Evolutionary conservation across 1,140 invertebrate genomes (phyloP).

Genomic region (Bombus pyrosoma): DNA sequence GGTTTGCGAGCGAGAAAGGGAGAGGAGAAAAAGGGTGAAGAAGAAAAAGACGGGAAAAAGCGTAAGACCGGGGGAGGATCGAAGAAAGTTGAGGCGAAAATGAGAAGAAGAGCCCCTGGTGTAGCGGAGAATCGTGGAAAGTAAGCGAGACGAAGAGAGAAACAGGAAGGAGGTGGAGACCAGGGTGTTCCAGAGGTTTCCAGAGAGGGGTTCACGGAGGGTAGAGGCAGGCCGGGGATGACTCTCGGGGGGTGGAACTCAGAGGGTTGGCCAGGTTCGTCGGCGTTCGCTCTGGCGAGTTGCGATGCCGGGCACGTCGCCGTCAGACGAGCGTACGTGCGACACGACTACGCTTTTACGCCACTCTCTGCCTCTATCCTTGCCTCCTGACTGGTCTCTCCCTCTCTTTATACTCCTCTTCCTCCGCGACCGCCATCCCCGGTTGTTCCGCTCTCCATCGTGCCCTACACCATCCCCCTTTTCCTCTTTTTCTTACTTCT

Average conservation of each 20-base stretch:
- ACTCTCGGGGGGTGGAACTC: conserved; percentile 71
- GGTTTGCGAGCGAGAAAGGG: background rate
- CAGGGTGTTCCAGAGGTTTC: conserved; percentile 59
- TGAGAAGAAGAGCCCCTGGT: conserved; percentile 13
- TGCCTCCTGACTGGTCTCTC: conserved; percentile 62
- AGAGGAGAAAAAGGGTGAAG: background rate
- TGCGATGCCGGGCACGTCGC: conserved; percentile 79
- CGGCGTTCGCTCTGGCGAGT: conserved; percentile 67
- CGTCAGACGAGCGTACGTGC: conserved; percentile 83
- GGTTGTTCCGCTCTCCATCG: conserved; percentile 25
- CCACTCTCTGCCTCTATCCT: conserved; percentile 69
- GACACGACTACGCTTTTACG: conserved; percentile 83
- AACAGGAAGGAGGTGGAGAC: conserved; percentile 54
- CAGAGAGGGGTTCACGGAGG: conserved; percentile 50
- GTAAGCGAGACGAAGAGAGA: conserved; percentile 39
- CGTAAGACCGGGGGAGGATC: background rate
- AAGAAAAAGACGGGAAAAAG: conserved; percentile 4
- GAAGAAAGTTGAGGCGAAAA: conserved; percentile 42
- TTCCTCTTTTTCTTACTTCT: conserved; percentile 45
- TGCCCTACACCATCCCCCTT: conserved; percentile 28
- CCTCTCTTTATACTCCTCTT: conserved; percentile 39
- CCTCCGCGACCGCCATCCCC: conserved; percentile 8
- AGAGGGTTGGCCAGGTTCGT: conserved; percentile 67
- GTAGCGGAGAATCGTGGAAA: background rate
- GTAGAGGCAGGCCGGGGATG: conserved; percentile 60